Evolutionary conservation across 1,140 invertebrate genomes (phyloP), one percentile per base, ranked within the genome.

Genomic region (Hesperophylax magnus): DNA sequence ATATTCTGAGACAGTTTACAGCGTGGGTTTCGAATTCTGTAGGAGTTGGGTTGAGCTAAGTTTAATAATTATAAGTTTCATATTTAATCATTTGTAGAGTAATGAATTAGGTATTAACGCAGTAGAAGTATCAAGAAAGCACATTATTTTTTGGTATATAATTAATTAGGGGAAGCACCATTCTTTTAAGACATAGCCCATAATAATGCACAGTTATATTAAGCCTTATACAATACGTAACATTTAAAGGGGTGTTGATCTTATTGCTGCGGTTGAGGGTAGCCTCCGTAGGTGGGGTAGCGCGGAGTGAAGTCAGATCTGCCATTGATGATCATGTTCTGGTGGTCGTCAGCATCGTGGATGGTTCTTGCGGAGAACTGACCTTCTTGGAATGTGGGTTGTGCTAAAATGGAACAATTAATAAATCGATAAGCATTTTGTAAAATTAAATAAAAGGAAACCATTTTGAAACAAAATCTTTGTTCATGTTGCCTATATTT

Each of bases 361-460:
- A 84, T 84, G 52, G 47, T 56, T 31, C 58, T 72, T 1, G 82
- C 78, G 1, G 80, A 22, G 39, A 84, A 81, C 72, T 84, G 82
- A 47, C 80, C 63, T 65, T 84, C 80, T 65, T 72, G 72, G 75
- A 84, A 84, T 15, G 79, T 71, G 3, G 82, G 82, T 78, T 81
- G 82, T 31, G 77, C 82, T 84, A 27, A 77, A 83, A 84, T 52
- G 24, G 39, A 81, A 54, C 9, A 58, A 58, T 47, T 14, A 1
- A 47, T 47, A 14, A 14, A 47, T 11, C 6, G 11, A n/a, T 58
- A 58, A 58, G n/a, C n/a, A 58, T 58, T 18, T 58, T 20, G 20
- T 17, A 58, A 58, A 58, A 58, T 18, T 58, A 58, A 58, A 58
- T 58, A 58, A 47, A 47, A 14, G 39, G 39, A 47, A 47, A 47